A percentile compares a stretch with the other conserved stretches of the same genome.
Conservation (phyloP, 2,888 invertebrate genomes). For the Trissonchulus latispiculum region DNA sequence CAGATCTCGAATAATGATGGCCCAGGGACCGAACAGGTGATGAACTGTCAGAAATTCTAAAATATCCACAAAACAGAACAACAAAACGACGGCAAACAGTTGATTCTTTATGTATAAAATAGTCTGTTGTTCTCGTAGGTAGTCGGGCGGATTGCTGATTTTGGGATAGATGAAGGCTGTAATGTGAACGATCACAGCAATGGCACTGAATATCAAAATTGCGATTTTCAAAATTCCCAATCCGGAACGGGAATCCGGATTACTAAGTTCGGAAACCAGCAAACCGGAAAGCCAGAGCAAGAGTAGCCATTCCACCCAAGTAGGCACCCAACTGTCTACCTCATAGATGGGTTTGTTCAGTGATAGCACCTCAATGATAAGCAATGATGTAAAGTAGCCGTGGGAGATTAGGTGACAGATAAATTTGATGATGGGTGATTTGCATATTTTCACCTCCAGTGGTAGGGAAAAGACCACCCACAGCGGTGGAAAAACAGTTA, state of each 20-base stretch:
- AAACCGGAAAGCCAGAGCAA: slow-evolving; percentile 88
- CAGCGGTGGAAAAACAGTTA: slow-evolving; percentile 85
- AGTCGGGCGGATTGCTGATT: too few relatives aligned
- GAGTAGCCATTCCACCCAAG: slow-evolving; percentile 92
- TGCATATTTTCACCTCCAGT: slow-evolving; percentile 84
- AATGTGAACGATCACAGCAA: slow-evolving; percentile 53
- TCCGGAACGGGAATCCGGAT: slow-evolving; percentile 93
- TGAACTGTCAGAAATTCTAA: slow-evolving; percentile 84
- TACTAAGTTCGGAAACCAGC: slow-evolving; percentile 86
- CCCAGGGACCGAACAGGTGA: slow-evolving; percentile 98
- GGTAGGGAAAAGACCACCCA: slow-evolving; percentile 93
- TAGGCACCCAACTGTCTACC: slow-evolving; percentile 59
- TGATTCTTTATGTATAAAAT: slow-evolving; percentile 59
- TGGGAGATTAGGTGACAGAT: slow-evolving; percentile 98
- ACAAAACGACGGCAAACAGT: slow-evolving; percentile 83
- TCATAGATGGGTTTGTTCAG: not conserved
- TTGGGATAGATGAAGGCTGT: slow-evolving; percentile 35
- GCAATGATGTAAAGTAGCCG: slow-evolving; percentile 85
- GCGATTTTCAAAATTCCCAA: slow-evolving; percentile 67
- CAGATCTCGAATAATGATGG: slow-evolving; percentile 80
- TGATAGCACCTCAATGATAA: slow-evolving; percentile 52
- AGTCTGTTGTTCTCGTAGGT: slow-evolving; percentile 5
- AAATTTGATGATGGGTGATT: slow-evolving; percentile 98
- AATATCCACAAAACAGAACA: slow-evolving; percentile 92
- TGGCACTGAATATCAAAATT: slow-evolving; percentile 60